Evolutionary conservation across 2,113 vertebrate genomes (phyloP), one percentile per base, ranked within the genome.

Genomic region (Lutjanus erythropterus): DNA sequence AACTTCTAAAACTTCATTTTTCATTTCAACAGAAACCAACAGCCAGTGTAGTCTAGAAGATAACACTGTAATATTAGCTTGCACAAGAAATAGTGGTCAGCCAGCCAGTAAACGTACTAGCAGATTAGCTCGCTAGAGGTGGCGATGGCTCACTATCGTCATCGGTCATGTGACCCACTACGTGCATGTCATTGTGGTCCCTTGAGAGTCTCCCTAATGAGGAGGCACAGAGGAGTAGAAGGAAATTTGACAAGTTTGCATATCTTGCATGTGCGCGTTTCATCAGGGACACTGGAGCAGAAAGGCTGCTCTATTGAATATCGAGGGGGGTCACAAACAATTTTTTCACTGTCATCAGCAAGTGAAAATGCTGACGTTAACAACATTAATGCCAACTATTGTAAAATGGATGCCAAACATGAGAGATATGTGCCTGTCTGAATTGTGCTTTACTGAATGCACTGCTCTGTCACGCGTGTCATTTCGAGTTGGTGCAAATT

Each of bases 401-500:
- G 70, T 46, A 15, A 56, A 69, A 50, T 25, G 21, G 25, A 52
- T 29, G 12, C 4, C 29, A 33, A 42, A 71, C 23, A 23, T n/a
- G 8, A 58, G 21, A 64, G 23, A 47, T 49, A 1, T 33, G 31
- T 18, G 23, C 31, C 55, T 31, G 25, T 71, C 67, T 23, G 9
- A 49, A 42, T 46, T 64, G 6, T 37, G 52, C 33, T 55, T 39
- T 21, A 9, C 9, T 11, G 29, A n/a, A 41, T 37, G 14, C 0
- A 56, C 41, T 39, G 42, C 49, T 5, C n/a, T 25, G n/a, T 19
- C 46, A 55, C 46, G 55, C 33, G 2, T 74, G 58, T 37, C 31
- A 61, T 67, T 75, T 72, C 41, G 59, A 11, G 25, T 41, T 66
- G 19, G 31, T 50, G 33, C 39, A 39, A 60, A 27, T 86, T 84